These are phyloP conservation scores for Leptobrachium ailaonicum DNA, from an alignment of 2,113 vertebrate species.

Conservation along the genomic window DNA sequence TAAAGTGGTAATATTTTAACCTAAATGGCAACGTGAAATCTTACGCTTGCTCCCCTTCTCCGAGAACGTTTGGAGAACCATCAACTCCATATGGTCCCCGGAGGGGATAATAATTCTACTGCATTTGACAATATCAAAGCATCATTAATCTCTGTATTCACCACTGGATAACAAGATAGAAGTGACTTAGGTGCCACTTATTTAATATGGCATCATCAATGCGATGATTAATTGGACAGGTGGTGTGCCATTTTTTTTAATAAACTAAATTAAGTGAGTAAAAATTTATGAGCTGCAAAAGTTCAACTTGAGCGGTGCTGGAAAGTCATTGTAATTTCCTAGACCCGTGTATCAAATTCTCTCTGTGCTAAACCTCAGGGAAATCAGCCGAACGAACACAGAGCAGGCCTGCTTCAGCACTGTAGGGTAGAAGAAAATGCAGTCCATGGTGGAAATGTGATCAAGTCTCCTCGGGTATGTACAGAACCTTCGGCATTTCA, in stretches of 20 bases:
- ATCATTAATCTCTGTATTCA: neutral
- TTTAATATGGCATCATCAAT: neutral
- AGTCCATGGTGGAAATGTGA: neutral
- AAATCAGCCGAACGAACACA: constrained; percentile 10
- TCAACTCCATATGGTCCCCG: no score
- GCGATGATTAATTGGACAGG: neutral
- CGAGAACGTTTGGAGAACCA: no score
- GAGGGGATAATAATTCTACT: no score
- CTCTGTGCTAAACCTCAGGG: neutral
- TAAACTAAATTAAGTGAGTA: constrained; percentile 1
- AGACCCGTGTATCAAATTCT: constrained; percentile 3
- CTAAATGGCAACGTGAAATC: no score
- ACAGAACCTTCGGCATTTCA: neutral
- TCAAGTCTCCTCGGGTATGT: neutral
- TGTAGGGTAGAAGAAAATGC: neutral
- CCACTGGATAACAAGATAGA: neutral
- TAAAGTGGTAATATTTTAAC: no score
- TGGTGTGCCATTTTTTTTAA: constrained; percentile 1
- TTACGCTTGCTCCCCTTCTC: no score
- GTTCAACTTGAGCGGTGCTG: neutral
- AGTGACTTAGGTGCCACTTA: neutral
- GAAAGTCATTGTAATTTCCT: neutral
- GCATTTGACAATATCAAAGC: no score
- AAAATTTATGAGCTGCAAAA: neutral
- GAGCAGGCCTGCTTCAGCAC: neutral